Percentiles rank a stretch among this genome's conserved stretches.
Conservation (phyloP, 2,113 vertebrate genomes). For the Corythornis vintsioides region DNA sequence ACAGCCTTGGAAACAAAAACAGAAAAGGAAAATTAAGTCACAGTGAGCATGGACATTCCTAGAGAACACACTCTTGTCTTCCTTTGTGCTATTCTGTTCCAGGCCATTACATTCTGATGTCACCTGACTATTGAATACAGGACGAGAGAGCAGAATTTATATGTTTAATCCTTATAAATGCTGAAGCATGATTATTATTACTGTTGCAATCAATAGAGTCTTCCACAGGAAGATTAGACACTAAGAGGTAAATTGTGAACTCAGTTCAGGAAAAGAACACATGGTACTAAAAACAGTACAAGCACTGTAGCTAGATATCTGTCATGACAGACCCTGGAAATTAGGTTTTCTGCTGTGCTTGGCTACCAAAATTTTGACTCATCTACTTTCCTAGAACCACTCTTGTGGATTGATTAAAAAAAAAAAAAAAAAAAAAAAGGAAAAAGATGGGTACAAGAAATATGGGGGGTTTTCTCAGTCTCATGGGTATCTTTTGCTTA, state of each 20-base stretch:
- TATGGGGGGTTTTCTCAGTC: not conserved
- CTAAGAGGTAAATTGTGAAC: not conserved
- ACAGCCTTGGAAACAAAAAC: not conserved
- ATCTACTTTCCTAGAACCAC: not conserved
- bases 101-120: not conserved
- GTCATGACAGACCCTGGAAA: not conserved
- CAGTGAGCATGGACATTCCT: not conserved
- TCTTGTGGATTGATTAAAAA: not conserved
- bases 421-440: not conserved
- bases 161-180: conserved; percentile 11
- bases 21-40: not conserved
- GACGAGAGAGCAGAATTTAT: not conserved
- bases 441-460: not conserved
- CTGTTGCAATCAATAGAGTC: not conserved
- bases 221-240: not conserved
- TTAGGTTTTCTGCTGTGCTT: not conserved
- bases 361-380: not conserved
- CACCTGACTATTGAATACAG: not conserved
- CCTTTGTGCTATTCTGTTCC: conserved; percentile 5
- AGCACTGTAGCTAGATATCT: not conserved
- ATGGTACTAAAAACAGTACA: not conserved
- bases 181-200: conserved; percentile 10
- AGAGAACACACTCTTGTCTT: not conserved
- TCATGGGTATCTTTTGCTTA: not conserved
- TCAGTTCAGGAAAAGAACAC: not conserved